Conservation (phyloP, 2,797 vertebrate species). For the Notolepis coatsorum region DNA sequence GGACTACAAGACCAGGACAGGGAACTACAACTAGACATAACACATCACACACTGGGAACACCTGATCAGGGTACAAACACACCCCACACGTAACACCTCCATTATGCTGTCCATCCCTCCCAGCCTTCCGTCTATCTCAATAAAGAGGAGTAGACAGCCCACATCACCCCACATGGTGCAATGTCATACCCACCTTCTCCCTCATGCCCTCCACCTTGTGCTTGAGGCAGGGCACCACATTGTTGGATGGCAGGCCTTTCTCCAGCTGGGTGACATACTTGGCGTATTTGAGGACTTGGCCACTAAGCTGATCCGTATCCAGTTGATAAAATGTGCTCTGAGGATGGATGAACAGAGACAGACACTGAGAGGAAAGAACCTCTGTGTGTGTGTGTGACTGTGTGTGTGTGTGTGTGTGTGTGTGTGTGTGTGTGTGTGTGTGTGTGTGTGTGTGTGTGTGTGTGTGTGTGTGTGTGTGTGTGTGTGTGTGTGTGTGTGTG, state of each 20-base stretch:
- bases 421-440: not conserved
- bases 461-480: not conserved
- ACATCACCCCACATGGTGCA: not conserved
- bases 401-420: not conserved
- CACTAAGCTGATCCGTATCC: slow-evolving; percentile 81
- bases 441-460: not conserved
- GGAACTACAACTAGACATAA: too few relatives aligned
- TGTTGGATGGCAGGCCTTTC: slow-evolving; percentile 86
- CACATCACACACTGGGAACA: too few relatives aligned
- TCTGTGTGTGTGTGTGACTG: slow-evolving; percentile 2
- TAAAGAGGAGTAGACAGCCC: too few relatives aligned
- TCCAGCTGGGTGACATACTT: slow-evolving; percentile 87
- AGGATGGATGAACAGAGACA: not conserved
- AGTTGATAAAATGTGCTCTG: slow-evolving; percentile 76
- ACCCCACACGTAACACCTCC: too few relatives aligned
- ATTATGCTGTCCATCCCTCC: too few relatives aligned
- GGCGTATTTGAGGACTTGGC: slow-evolving; percentile 83
- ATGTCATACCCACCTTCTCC: slow-evolving; percentile 80
- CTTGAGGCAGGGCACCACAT: slow-evolving; percentile 81
- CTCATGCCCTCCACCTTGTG: slow-evolving; percentile 83
- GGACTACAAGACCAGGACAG: too few relatives aligned
- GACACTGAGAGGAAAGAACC: slow-evolving; percentile 1
- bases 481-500: too few relatives aligned
- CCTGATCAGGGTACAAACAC: too few relatives aligned
- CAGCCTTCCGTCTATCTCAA: too few relatives aligned